Percentiles rank a stretch among this genome's conserved stretches.
Conservation (phyloP, 1,140 invertebrate genomes). For the Odontomachus brunneus region DNA sequence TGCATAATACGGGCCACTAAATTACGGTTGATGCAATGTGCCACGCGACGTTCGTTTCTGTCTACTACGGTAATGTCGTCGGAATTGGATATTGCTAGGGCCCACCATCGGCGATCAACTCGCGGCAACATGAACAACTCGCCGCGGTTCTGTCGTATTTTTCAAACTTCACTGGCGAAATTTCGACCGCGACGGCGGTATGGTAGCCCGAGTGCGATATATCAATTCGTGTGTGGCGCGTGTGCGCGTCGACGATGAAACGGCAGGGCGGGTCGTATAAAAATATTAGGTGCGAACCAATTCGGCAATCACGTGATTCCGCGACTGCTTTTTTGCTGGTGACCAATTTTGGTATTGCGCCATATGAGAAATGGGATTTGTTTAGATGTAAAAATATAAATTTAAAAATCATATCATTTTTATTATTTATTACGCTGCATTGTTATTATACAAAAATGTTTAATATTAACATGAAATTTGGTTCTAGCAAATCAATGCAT, state of each 20-base stretch:
- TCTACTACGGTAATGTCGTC: conserved; percentile 46
- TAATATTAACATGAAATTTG: too few species aligned
- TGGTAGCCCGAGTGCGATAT: conserved; percentile 13
- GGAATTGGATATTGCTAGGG: conserved; percentile 51
- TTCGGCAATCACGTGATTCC: conserved; percentile 23
- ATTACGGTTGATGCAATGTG: conserved; percentile 61
- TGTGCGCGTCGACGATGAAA: conserved; percentile 28
- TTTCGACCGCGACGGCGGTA: conserved; percentile 34
- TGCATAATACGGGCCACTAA: conserved; percentile 66
- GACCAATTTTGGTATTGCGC: conserved; percentile 17
- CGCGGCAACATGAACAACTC: conserved; percentile 43
- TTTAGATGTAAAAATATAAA: too few species aligned
- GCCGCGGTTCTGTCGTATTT: conserved; percentile 43
- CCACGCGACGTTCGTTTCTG: conserved; percentile 43
- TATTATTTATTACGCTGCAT: too few species aligned
- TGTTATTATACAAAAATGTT: too few species aligned
- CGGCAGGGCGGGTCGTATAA: conserved; percentile 33
- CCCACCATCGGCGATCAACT: conserved; percentile 61
- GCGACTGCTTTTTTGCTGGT: conserved; percentile 17
- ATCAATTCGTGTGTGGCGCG: conserved; percentile 39
- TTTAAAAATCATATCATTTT: too few species aligned
- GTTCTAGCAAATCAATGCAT: too few species aligned
- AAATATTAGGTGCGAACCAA: conserved; percentile 54
- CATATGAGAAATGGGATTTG: not conserved
- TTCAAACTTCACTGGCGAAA: conserved; percentile 52